Percentiles rank a stretch among this genome's conserved stretches.
Evolutionary conservation across 2,113 vertebrate genomes (phyloP).

Genomic region (Gnathonemus echidnorhynchus): DNA sequence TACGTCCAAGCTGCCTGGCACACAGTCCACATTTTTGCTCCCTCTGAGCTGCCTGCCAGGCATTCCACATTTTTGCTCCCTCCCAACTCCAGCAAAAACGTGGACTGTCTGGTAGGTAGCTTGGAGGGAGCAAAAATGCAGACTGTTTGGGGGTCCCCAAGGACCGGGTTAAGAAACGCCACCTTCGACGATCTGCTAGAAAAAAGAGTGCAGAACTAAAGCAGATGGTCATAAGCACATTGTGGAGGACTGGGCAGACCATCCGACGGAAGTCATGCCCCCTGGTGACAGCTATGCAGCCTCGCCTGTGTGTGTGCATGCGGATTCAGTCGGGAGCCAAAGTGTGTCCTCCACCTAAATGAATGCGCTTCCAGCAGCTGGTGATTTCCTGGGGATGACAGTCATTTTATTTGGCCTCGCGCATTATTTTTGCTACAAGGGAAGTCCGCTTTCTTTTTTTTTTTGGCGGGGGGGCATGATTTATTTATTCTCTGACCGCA

Average conservation of each 20-base stretch:
- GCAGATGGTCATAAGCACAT: background rate
- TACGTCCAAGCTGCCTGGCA: too few species aligned
- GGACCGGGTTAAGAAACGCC: background rate
- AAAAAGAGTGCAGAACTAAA: background rate
- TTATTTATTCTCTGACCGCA: constrained; percentile 39
- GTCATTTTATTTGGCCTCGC: constrained; percentile 38
- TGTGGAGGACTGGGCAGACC: background rate
- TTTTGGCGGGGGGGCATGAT: constrained; percentile 22
- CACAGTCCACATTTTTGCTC: too few species aligned
- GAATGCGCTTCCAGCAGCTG: background rate
- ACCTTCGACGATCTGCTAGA: background rate
- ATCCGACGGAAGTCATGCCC: background rate
- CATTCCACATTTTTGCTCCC: background rate
- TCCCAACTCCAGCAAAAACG: background rate
- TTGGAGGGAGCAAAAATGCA: background rate
- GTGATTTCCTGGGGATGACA: constrained; percentile 17
- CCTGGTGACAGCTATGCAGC: background rate
- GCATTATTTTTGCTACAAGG: constrained; percentile 6
- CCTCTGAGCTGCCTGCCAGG: too few species aligned
- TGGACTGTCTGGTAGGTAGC: background rate
- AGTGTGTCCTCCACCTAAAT: too few species aligned
- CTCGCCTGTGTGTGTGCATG: background rate
- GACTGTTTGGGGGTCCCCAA: background rate
- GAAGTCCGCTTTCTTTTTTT: constrained; percentile 10
- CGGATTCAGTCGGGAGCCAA: background rate